Percentiles rank a stretch among this genome's conserved stretches.
phyloP scores from a whole-genome alignment of 2,888 invertebrate genomes.

The Xestoiulus laeticollis region DNA sequence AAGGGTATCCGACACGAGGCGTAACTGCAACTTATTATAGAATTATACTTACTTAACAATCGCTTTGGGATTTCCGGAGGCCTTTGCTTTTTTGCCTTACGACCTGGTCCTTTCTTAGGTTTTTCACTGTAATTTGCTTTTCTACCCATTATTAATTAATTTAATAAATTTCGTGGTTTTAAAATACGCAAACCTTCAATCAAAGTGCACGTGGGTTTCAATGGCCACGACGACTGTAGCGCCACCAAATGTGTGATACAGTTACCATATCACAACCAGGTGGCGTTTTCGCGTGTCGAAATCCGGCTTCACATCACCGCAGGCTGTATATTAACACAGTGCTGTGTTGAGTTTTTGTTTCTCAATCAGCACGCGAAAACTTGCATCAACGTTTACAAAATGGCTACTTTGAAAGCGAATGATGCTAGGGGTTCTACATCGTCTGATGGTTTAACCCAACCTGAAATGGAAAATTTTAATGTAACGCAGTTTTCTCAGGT shows the following conservation, averaged over 20 bases:
- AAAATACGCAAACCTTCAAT: not conserved
- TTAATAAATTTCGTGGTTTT: not conserved
- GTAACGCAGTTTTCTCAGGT: slow-evolving; percentile 17
- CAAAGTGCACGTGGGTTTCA: not conserved
- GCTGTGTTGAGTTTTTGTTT: no score
- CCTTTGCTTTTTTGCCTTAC: slow-evolving; percentile 86
- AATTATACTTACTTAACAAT: slow-evolving; percentile 65
- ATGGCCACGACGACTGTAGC: not conserved
- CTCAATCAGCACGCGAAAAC: no score
- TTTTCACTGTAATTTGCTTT: slow-evolving; percentile 67
- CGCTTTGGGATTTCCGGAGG: slow-evolving; percentile 76
- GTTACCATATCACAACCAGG: no score
- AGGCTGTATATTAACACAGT: no score
- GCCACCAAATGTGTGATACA: not conserved
- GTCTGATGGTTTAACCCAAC: not conserved
- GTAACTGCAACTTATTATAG: not conserved
- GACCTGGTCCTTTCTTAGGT: slow-evolving; percentile 83
- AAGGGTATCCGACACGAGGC: not conserved
- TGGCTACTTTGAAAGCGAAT: not conserved
- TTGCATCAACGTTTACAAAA: not conserved
- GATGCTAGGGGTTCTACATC: not conserved
- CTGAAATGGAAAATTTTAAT: not conserved
- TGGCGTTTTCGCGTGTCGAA: no score
- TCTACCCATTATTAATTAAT: slow-evolving; percentile 52
- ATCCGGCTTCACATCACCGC: no score